A percentile compares a stretch with the other conserved stretches of the same genome.
phyloP scores from a whole-genome alignment of 1,140 invertebrate genomes.

The Drosophila triauraria region DNA sequence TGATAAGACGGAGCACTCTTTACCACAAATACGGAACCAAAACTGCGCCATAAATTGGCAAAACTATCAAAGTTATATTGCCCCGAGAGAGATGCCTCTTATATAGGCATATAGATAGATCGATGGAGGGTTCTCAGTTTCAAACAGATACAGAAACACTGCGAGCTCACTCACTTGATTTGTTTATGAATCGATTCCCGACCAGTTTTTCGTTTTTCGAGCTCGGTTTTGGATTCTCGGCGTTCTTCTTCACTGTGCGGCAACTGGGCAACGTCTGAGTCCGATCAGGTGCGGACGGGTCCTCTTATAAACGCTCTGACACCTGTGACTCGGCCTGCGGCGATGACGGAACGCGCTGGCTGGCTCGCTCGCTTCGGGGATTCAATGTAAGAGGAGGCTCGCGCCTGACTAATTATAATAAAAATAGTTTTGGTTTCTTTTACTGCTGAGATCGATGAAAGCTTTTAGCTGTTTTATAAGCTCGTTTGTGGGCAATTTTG shows the following conservation, averaged over 20 bases:
- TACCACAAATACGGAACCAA: slow-evolving; percentile 54
- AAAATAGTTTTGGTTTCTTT: slow-evolving; percentile 15
- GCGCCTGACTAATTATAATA: slow-evolving; percentile 27
- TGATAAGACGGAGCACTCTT: slow-evolving; percentile 20
- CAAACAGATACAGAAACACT: slow-evolving; percentile 18
- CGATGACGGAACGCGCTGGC: slow-evolving; percentile 26
- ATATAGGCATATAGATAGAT: not conserved
- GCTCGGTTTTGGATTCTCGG: slow-evolving; percentile 5
- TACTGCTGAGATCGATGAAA: slow-evolving; percentile 5
- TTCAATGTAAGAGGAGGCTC: slow-evolving; percentile 12
- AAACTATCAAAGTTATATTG: slow-evolving; percentile 64
- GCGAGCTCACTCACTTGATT: slow-evolving; percentile 53
- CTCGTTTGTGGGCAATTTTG: not conserved
- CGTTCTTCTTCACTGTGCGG: slow-evolving; percentile 61
- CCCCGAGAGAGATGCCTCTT: slow-evolving; percentile 6
- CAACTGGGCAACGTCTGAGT: slow-evolving; percentile 62
- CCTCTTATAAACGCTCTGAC: slow-evolving; percentile 69
- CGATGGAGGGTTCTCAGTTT: slow-evolving; percentile 11
- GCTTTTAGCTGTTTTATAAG: slow-evolving; percentile 1
- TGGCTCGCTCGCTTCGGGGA: slow-evolving; percentile 12
- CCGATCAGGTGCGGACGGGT: slow-evolving; percentile 55
- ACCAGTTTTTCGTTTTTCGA: slow-evolving; percentile 22
- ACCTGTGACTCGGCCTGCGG: slow-evolving; percentile 8
- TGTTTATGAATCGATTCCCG: slow-evolving; percentile 47
- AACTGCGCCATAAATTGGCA: slow-evolving; percentile 76